Percentiles rank a stretch among this genome's conserved stretches.
These are phyloP conservation scores for Microctenopoma lineatum DNA, from an alignment of 2,797 vertebrate species.

Conservation along the genomic window DNA sequence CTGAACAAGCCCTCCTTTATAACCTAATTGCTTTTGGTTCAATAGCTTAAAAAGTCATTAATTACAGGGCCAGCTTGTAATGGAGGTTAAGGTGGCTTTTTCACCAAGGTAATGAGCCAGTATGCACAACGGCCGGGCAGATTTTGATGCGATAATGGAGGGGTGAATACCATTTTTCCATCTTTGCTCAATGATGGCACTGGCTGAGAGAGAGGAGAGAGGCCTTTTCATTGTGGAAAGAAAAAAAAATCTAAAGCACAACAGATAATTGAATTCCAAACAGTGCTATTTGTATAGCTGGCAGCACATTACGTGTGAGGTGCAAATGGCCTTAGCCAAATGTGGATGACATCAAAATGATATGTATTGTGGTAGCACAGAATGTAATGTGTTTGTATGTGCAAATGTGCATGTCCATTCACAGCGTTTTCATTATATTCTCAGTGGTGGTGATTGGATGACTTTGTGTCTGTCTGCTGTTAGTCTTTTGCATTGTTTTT, in stretches of 20 bases:
- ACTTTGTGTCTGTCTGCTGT: constrained; percentile 61
- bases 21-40: constrained; percentile 86
- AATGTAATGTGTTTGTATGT: constrained; percentile 75
- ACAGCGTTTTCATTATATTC: constrained; percentile 63
- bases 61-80: constrained; percentile 83
- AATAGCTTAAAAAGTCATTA: constrained; percentile 87
- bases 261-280: constrained; percentile 79
- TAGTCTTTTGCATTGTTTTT: constrained; percentile 51
- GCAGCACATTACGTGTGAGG: constrained; percentile 69
- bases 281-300: constrained; percentile 75
- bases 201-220: constrained; percentile 57
- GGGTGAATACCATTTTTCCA: constrained; percentile 72
- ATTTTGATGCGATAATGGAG: constrained; percentile 83
- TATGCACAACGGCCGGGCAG: constrained; percentile 63
- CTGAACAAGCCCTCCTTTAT: constrained; percentile 82
- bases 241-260: constrained; percentile 56
- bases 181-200: constrained; percentile 66
- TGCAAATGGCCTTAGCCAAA: constrained; percentile 75
- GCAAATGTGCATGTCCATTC: constrained; percentile 74
- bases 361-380: constrained; percentile 62
- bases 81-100: constrained; percentile 84
- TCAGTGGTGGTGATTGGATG: constrained; percentile 60
- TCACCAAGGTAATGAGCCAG: constrained; percentile 82
- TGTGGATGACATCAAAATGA: constrained; percentile 76
- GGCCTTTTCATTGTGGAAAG: constrained; percentile 63